A percentile compares a stretch with the other conserved stretches of the same genome.
phyloP scores from a whole-genome alignment of 1,140 invertebrate genomes.

The Eriocheir sinensis region DNA sequence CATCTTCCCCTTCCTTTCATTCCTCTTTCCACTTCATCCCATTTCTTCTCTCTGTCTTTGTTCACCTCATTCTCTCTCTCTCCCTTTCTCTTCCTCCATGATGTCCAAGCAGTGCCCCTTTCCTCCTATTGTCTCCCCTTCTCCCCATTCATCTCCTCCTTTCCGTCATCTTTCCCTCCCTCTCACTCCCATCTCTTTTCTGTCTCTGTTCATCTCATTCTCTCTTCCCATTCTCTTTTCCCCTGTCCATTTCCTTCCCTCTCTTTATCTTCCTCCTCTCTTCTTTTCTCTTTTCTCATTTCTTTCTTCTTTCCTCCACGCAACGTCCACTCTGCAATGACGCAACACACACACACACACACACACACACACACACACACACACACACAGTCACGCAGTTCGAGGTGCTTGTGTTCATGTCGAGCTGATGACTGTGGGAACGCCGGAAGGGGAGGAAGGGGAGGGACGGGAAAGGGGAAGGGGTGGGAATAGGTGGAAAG shows the following conservation, averaged over 20 bases:
- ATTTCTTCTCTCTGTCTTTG: background rate
- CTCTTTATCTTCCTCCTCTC: too few species aligned
- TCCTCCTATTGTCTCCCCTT: too few species aligned
- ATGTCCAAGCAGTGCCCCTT: background rate
- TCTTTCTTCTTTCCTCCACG: background rate
- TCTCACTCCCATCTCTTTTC: background rate
- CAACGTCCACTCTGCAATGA: background rate
- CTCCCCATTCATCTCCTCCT: too few species aligned
- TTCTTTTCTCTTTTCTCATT: background rate
- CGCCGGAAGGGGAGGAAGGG: background rate
- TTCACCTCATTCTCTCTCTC: background rate
- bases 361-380: slow-evolving; percentile 14
- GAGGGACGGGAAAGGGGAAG: background rate
- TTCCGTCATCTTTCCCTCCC: background rate
- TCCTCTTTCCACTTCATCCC: too few species aligned
- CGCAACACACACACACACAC: background rate
- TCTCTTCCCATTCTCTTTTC: too few species aligned
- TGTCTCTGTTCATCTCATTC: background rate
- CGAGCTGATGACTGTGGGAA: background rate
- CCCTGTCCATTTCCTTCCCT: background rate
- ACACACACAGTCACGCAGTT: background rate
- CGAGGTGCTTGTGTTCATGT: background rate
- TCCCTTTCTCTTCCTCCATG: background rate
- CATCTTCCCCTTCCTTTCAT: too few species aligned
- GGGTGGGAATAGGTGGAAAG: background rate